A percentile compares a stretch with the other conserved stretches of the same genome.
These are phyloP conservation scores for Drosophila insularis DNA, from an alignment of 1,140 invertebrate genomes.

Conservation along the genomic window DNA sequence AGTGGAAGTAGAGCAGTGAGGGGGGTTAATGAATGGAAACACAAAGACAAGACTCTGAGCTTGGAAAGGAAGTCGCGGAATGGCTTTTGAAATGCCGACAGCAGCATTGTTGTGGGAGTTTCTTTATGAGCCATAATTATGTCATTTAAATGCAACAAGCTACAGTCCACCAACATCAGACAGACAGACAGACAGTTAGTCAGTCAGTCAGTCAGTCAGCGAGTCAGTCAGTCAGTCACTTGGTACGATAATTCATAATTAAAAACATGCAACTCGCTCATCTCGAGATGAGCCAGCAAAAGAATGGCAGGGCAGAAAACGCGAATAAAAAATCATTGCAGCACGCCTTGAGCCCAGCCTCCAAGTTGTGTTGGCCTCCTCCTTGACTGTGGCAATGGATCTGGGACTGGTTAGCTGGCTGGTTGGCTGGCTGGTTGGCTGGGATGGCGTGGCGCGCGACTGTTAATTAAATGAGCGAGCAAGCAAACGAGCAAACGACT, in stretches of 20 bases:
- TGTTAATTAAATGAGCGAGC: conserved; percentile 80
- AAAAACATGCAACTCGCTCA: conserved; percentile 75
- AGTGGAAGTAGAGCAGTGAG: background rate
- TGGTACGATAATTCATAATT: conserved; percentile 77
- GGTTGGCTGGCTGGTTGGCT: background rate
- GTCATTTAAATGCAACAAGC: conserved; percentile 81
- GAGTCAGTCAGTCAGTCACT: conserved; percentile 44
- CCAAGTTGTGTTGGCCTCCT: conserved; percentile 17
- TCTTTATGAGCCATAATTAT: conserved; percentile 77
- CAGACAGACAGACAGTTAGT: conserved; percentile 23
- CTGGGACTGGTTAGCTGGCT: background rate
- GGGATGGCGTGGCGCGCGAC: conserved; percentile 73
- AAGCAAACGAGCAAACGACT: conserved; percentile 80
- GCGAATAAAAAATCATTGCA: conserved; percentile 45
- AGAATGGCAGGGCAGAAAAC: conserved; percentile 26
- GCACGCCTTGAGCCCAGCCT: conserved; percentile 57
- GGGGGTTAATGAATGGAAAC: conserved; percentile 3
- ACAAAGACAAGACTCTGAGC: background rate
- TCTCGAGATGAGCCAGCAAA: conserved; percentile 37
- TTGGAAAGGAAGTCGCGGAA: conserved; percentile 11
- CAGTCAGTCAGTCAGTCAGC: conserved; percentile 38
- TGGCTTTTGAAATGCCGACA: conserved; percentile 57
- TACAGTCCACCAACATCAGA: conserved; percentile 23
- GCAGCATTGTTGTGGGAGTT: conserved; percentile 63
- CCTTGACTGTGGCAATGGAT: conserved; percentile 17